phyloP scores from a whole-genome alignment of 2,797 vertebrate species.

The Pelobates cultripes region DNA sequence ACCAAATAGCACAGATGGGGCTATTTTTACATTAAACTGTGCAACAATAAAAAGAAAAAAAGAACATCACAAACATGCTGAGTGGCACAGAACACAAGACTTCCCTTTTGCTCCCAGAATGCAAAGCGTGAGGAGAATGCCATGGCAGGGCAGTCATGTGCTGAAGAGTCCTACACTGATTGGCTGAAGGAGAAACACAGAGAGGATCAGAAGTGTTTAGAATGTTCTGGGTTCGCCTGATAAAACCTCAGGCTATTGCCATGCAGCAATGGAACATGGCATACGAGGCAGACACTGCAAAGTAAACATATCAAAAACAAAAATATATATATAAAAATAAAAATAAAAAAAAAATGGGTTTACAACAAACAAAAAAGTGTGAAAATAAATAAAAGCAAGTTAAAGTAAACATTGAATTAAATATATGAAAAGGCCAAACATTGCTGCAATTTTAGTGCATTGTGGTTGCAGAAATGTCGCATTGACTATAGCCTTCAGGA shows the following conservation, averaged over 20 bases:
- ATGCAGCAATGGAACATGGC: slow-evolving; percentile 53
- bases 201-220: slow-evolving; percentile 62
- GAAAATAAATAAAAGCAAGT: neutral
- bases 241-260: slow-evolving; percentile 31
- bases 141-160: slow-evolving; percentile 83
- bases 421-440: neutral
- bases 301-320: slow-evolving; percentile 5
- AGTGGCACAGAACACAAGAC: slow-evolving; percentile 69
- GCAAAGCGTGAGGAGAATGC: slow-evolving; percentile 97
- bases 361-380: neutral
- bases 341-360: neutral
- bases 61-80: slow-evolving; percentile 21
- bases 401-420: neutral
- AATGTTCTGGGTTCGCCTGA: slow-evolving; percentile 48
- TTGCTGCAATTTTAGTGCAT: too few species aligned
- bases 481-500: too few species aligned
- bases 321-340: neutral
- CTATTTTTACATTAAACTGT: neutral
- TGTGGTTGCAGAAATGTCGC: too few species aligned
- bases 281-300: slow-evolving; percentile 48
- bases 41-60: slow-evolving; percentile 34
- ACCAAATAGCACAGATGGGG: neutral
- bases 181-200: slow-evolving; percentile 63
- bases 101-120: slow-evolving; percentile 99
- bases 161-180: slow-evolving; percentile 67